phyloP scores from a whole-genome alignment of 2,888 invertebrate genomes.

The Cataglyphis altisquamis region DNA sequence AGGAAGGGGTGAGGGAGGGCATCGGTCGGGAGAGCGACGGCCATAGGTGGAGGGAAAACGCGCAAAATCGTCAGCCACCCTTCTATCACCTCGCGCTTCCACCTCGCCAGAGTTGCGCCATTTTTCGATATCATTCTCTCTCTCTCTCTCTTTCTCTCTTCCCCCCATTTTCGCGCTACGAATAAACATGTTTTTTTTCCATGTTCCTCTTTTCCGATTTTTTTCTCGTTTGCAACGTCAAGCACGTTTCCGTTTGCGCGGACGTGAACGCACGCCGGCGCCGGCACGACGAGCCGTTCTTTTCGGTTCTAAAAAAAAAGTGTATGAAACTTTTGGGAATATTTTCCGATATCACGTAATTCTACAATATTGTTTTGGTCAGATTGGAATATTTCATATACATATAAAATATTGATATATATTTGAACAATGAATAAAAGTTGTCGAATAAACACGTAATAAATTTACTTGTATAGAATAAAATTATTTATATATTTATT shows the following conservation, averaged over 20 bases:
- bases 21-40: conserved; percentile 58
- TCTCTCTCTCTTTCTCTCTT: background rate
- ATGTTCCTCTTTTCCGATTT: conserved; percentile 41
- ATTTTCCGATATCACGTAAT: conserved; percentile 34
- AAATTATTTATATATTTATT: background rate
- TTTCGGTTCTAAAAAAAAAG: conserved; percentile 24
- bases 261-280: conserved; percentile 14
- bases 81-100: conserved; percentile 53
- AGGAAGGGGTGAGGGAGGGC: conserved; percentile 41
- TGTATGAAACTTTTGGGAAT: background rate
- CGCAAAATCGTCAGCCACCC: conserved; percentile 70
- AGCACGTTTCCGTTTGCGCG: conserved; percentile 32
- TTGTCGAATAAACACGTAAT: background rate
- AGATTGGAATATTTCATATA: background rate
- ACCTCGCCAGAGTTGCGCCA: conserved; percentile 60
- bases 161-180: conserved; percentile 22
- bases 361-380: background rate
- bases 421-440: conserved; percentile 3
- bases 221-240: conserved; percentile 20
- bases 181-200: conserved; percentile 40
- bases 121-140: conserved; percentile 67
- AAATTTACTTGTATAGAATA: background rate
- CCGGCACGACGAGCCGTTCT: conserved; percentile 21
- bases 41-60: conserved; percentile 67
- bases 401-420: background rate